These are phyloP conservation scores for Dromaius novaehollandiae DNA, from an alignment of 2,113 vertebrate species.

Conservation along the genomic window DNA sequence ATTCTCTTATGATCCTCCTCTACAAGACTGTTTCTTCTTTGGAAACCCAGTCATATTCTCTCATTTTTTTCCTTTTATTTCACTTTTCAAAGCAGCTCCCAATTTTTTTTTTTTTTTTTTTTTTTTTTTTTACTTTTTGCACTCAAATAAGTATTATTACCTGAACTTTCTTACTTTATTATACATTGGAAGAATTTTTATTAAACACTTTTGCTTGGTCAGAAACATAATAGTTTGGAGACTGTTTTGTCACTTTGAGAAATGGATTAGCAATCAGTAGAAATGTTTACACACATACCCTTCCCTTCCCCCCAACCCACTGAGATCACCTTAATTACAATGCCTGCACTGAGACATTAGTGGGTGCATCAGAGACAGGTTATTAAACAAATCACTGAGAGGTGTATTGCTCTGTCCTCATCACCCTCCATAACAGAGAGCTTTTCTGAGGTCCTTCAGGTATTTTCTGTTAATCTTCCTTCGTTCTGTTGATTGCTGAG, in stretches of 20 bases:
- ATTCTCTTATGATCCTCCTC: constrained; percentile 1
- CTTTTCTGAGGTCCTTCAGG: neutral
- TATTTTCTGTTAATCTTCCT: neutral
- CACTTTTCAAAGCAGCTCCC: neutral
- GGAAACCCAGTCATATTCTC: neutral
- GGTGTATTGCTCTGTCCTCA: neutral
- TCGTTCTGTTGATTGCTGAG: neutral
- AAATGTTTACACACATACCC: neutral
- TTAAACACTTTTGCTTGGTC: neutral
- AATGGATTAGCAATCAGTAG: neutral
- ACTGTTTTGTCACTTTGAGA: neutral
- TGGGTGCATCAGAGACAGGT: neutral
- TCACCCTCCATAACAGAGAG: neutral
- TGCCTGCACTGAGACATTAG: neutral
- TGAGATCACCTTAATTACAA: neutral
- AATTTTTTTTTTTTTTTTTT: too few species aligned
- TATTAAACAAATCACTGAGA: neutral
- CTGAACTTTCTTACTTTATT: neutral
- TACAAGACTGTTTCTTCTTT: neutral
- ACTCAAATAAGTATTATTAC: neutral
- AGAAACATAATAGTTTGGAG: neutral
- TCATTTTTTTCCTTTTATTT: neutral
- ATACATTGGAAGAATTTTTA: neutral
- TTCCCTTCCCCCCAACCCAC: neutral
- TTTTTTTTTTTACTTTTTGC: too few species aligned